Evolutionary conservation across 2,797 vertebrate genomes (phyloP), one percentile per base, ranked within the genome.

Genomic region (Smutsia temminckii): DNA sequence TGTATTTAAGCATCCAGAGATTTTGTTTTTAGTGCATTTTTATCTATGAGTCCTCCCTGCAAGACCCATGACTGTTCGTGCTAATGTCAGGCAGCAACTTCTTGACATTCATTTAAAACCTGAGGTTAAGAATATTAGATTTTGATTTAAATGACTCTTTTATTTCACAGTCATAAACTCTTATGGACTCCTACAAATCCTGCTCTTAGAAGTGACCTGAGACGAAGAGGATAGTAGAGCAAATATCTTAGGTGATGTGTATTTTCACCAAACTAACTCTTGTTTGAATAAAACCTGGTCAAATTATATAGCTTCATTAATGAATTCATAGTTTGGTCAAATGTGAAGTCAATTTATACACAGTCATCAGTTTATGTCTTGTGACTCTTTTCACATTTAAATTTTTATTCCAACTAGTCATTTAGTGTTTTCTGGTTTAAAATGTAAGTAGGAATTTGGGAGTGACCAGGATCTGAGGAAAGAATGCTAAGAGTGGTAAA

Each of bases 1-100:
- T 96, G 25, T 96, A 92, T 90, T 98, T 97, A 97, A 98, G 53
- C 68, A 92, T 71, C 59, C 81, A 93, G 97, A 96, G 85, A 95
- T 96, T 97, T 97, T 97, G 21, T 92, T 96, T 93, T 97, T 46
- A 95, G 51, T 74, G 75, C 49, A 93, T 68, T 97, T 97, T 96
- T 97, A 96, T 95, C 59, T 59, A 88, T 95, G 71, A 97, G 55
- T 74, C 90, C 89, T 94, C 97, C 96, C 80, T 68, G 72, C 12
- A 87, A 53, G 92, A 71, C 34, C 71, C 61, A 0, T n/a, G 17
- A 42, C 78, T 81, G 40, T 77, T 91, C 68, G 32, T 27, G 74
- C 37, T 40, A 69, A 11, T 71, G n/a, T 10, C 94, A 80, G 89
- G 68, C 2, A 69, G 92, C 68, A 86, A 89, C 95, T 91, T 95